Base-by-base conservation (phyloP, 2,888 invertebrate genomes). In the Bembecia ichneumoniformis region DNA sequence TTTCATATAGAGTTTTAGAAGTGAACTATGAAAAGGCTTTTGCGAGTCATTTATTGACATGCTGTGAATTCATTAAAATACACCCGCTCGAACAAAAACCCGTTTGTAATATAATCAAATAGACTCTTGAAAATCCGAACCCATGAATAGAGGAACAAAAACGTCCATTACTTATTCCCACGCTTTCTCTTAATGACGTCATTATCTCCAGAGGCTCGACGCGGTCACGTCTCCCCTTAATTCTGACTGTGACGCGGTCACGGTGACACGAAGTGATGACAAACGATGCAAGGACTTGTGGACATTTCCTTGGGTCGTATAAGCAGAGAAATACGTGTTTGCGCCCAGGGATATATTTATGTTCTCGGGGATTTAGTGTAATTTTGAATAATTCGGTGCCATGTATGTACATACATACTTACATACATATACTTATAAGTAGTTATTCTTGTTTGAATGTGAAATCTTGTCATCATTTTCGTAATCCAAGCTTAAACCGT, bases 111-210 rank as follows among this genome's bases (percentile, higher is more conserved):
- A 52, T 51, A 55, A 62, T 53, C 54, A 53, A 54, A 49, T 51
- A 52, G 47, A 49, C 51, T 51, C 54, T 52, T 52, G 44, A 62
- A 64, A 65, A 65, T 16, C 59, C 57, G 54, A 60, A 58, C 60
- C 66, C 62, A 70, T 73, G 71, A 72, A 77, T 70, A 69, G 62
- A 58, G 55, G 57, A 59, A 68, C 71, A 77, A 77, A 77, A 77
- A 74, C 68, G 64, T 63, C 72, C 74, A 77, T 79, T 74, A 77
- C 71, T 74, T 76, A 73, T 68, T 71, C 64, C 62, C 65, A 60
- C 64, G 54, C 51, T 63, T 67, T 69, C 68, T 68, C 71, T 72
- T 82, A 82, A 82, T 81, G 82, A 82, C 80, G 74, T 79, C 80
- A 80, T 82, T 81, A 80, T 80, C 78, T 77, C 64, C 67, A 65